Evolutionary conservation across 1,140 invertebrate species (phyloP).

Genomic region (Cydia strobilella): DNA sequence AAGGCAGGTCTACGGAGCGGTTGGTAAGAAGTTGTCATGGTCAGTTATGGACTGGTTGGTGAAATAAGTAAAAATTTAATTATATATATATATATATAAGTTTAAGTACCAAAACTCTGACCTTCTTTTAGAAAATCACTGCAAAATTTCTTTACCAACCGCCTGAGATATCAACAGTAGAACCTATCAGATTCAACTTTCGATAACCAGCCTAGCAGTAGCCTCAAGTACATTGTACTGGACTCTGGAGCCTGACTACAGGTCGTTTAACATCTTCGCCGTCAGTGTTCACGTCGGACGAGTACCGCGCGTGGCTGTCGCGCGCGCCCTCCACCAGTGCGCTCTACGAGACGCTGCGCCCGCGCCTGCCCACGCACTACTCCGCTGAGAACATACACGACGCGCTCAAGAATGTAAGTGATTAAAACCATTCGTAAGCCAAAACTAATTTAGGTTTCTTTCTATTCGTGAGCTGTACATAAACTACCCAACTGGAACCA

Average conservation of each 20-base stretch:
- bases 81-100: too few relatives aligned
- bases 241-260: conserved; percentile 39
- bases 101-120: too few relatives aligned
- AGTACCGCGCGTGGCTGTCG: conserved; percentile 93
- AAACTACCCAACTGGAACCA: too few relatives aligned
- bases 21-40: too few relatives aligned
- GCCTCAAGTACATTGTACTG: background rate
- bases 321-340: conserved; percentile 95
- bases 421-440: too few relatives aligned
- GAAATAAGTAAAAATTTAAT: too few relatives aligned
- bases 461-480: too few relatives aligned
- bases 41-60: too few relatives aligned
- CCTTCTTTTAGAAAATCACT: too few relatives aligned
- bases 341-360: conserved; percentile 92
- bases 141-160: too few relatives aligned
- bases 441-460: too few relatives aligned
- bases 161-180: background rate
- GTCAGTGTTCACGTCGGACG: conserved; percentile 92
- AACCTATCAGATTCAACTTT: background rate
- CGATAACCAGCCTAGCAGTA: background rate
- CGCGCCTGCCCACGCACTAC: conserved; percentile 83
- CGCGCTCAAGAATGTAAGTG: conserved; percentile 87
- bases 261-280: conserved; percentile 72
- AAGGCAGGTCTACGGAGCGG: too few relatives aligned
- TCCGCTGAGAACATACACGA: conserved; percentile 94